A percentile compares a stretch with the other conserved stretches of the same genome.
phyloP scores from a whole-genome alignment of 1,140 invertebrate species.

The Drosophila truncata region DNA sequence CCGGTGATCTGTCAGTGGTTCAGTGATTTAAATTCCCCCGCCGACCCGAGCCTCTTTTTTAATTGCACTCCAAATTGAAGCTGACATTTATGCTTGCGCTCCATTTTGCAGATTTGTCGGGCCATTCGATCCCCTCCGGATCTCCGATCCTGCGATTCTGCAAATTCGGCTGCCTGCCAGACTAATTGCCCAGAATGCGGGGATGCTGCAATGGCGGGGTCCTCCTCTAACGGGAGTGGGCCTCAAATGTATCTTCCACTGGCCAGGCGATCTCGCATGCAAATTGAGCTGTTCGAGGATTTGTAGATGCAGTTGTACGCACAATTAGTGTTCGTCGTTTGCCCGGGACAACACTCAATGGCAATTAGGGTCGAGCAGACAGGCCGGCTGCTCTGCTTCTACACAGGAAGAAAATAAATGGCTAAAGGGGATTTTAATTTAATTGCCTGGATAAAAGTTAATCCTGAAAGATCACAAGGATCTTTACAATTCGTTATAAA shows the following conservation, averaged over 20 bases:
- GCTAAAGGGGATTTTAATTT: too few species aligned
- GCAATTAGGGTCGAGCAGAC: constrained; percentile 74
- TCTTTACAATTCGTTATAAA: too few species aligned
- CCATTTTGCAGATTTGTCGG: constrained; percentile 55
- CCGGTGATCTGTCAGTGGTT: constrained; percentile 60
- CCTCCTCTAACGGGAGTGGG: constrained; percentile 39
- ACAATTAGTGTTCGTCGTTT: constrained; percentile 77
- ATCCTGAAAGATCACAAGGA: not conserved
- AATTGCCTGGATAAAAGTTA: not conserved
- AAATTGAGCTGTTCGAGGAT: constrained; percentile 68
- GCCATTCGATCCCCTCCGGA: constrained; percentile 10
- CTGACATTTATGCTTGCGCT: constrained; percentile 79
- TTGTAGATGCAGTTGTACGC: constrained; percentile 71
- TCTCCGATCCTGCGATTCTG: constrained; percentile 6
- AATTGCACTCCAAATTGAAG: constrained; percentile 73
- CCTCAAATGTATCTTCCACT: constrained; percentile 27
- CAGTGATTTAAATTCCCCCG: constrained; percentile 31
- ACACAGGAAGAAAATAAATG: not conserved
- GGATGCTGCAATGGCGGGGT: constrained; percentile 35
- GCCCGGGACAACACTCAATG: constrained; percentile 77
- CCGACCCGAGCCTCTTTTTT: constrained; percentile 54
- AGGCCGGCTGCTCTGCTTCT: constrained; percentile 19
- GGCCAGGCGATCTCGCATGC: constrained; percentile 39
- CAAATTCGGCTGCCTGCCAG: constrained; percentile 32
- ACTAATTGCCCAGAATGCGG: constrained; percentile 72